Percentiles rank a stretch among this genome's conserved stretches.
Conservation (phyloP, 1,140 invertebrate genomes). For the Drosophila pandora region DNA sequence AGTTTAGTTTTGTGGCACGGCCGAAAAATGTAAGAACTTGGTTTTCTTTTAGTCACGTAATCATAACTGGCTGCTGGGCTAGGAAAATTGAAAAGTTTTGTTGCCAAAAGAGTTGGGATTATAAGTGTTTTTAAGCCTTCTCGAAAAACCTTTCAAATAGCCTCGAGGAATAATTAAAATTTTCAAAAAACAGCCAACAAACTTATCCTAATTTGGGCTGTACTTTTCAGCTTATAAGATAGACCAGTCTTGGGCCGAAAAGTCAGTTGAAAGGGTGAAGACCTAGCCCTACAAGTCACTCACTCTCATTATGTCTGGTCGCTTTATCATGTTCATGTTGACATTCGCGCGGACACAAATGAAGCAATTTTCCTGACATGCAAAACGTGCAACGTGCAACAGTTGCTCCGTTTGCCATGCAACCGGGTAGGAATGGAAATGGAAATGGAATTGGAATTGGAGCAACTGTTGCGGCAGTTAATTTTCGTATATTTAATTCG, state of each 20-base stretch:
- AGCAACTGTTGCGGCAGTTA: slow-evolving; percentile 64
- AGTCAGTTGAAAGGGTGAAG: slow-evolving; percentile 22
- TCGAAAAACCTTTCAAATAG: neutral
- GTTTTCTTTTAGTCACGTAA: slow-evolving; percentile 59
- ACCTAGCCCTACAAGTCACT: slow-evolving; percentile 60
- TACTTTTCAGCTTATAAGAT: slow-evolving; percentile 6
- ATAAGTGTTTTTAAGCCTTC: neutral
- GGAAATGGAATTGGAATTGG: slow-evolving; percentile 30
- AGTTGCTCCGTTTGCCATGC: slow-evolving; percentile 55
- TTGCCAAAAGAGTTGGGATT: neutral
- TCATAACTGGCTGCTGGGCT: slow-evolving; percentile 37
- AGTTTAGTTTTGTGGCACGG: slow-evolving; percentile 70
- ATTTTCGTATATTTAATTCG: slow-evolving; percentile 81
- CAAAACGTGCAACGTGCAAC: slow-evolving; percentile 81
- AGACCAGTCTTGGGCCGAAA: slow-evolving; percentile 15
- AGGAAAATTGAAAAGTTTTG: slow-evolving; percentile 57
- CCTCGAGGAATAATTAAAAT: slow-evolving; percentile 57
- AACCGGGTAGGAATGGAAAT: slow-evolving; percentile 26
- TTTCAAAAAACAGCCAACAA: slow-evolving; percentile 4
- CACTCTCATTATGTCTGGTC: slow-evolving; percentile 76
- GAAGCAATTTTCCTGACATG: slow-evolving; percentile 79
- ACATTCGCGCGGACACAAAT: slow-evolving; percentile 77
- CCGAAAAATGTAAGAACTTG: slow-evolving; percentile 16
- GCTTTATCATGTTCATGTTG: slow-evolving; percentile 78
- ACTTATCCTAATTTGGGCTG: neutral